Base-by-base conservation (phyloP, 2,888 invertebrate genomes). In the Lasioglossum marginatum region DNA sequence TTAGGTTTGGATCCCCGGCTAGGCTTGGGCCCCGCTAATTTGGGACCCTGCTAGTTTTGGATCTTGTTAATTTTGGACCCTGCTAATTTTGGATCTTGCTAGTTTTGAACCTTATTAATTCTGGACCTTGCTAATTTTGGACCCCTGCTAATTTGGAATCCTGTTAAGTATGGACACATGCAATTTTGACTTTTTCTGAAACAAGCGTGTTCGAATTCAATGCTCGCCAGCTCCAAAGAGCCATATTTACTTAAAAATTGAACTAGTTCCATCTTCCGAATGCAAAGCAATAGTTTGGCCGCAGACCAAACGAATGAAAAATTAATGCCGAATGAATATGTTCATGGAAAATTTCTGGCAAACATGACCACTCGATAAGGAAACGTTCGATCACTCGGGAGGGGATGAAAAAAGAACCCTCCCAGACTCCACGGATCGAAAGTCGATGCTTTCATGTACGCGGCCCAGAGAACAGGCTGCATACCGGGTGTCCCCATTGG, bases 231-330 rank as follows among this genome's bases (percentile, higher is more conserved):
- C 14, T n/a, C 5, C 27, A 16, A 2, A 2, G 0, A 27, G 8
- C 23, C 1, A 60, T 60, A 27, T 60, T 60, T 66, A 34, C 31
- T 19, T 34, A 66, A 66, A 66, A 66, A 34, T 66, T 31, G 60
- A 63, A 23, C 23, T 10, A 2, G 31, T 34, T 34, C 23, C 37
- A 23, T 34, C 4, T 19, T 19, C 6, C 72, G 63, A 87, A 87
- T 48, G 78, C 43, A 45, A 63, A 45, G 70, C 73, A 48, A 60
- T 31, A 27, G 45, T 37, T 12, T 63, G 48, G 14, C 8, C 37
- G 45, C 1, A 48, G 79, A 86, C 77, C 72, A 75, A 12, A 63
- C 34, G 78, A 66, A 80, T 87, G 83, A 89, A 87, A 87, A 84
- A 86, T 89, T 81, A 87, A 86, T 75, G 31, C 4, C 34, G 37